phyloP scores from a whole-genome alignment of 2,113 vertebrate species.

The Coryphaenoides rupestris region DNA sequence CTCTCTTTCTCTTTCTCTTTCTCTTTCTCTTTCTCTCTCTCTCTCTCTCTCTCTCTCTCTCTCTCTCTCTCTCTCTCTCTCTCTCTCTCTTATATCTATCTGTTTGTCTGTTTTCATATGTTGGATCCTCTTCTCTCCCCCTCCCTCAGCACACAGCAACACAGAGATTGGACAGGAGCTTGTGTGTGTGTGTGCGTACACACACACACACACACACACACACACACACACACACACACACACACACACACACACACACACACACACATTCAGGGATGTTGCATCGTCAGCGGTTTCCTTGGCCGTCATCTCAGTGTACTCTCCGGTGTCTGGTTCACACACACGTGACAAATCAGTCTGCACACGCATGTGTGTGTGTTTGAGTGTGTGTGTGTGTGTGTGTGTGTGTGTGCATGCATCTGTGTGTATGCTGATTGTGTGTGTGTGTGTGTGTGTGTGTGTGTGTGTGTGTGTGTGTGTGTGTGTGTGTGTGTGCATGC shows the following conservation, averaged over 20 bases:
- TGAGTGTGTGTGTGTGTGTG: conserved; percentile 13
- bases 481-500: conserved; percentile 11
- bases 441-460: conserved; percentile 23
- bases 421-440: neutral
- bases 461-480: conserved; percentile 19
- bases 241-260: conserved; percentile 9
- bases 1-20: too few species aligned
- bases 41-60: conserved; percentile 1
- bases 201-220: conserved; percentile 3
- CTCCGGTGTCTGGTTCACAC: conserved; percentile 47
- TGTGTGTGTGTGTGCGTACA: neutral
- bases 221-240: conserved; percentile 13
- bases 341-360: conserved; percentile 42
- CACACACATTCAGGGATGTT: conserved; percentile 23
- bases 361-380: neutral
- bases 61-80: neutral
- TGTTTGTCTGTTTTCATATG: neutral
- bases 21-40: conserved; percentile 1
- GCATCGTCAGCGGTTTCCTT: conserved; percentile 61
- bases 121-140: neutral
- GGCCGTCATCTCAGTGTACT: conserved; percentile 55
- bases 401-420: conserved; percentile 9
- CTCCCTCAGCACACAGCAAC: too few species aligned
- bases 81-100: neutral
- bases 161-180: neutral